Base-by-base conservation (phyloP, 2,888 invertebrate genomes). In the Eristalis arbustorum region DNA sequence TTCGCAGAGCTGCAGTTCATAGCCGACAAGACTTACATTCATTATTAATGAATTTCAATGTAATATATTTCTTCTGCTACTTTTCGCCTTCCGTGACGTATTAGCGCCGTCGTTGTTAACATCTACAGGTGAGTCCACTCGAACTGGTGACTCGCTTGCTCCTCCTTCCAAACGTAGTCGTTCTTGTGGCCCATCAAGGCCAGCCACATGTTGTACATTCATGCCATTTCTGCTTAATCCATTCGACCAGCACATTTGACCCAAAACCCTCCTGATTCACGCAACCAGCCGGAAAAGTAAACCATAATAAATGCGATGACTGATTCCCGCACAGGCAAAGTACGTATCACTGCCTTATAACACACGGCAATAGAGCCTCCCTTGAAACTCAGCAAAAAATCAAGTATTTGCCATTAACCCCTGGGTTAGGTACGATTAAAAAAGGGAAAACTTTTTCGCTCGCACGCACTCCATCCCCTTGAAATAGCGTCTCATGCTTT, bases 221-320 rank as follows among this genome's bases (percentile, higher is more conserved):
- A 37, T 37, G 37, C 37, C 37, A 13, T 37, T 13, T 13, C 37
- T 1, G 13, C 37, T 37, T 37, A 37, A 37, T 13, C 34, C 37
- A 23, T 1, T 18, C 25, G 37, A 22, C 5, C 13, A 23, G 22
- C 0, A 31, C 6, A 18, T 28, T 49, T 31, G 13, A 31, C 13
- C 13, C 31, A 18, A 22, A 40, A 23, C 8, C n/a, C n/a, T 74
- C n/a, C 10, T 22, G 23, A 56, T 64, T 74, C 73, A 74, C 64
- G 73, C 73, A 64, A 64, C 31, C 31, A 18, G 49, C 73, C 63
- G 73, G 73, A 74, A 74, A 64, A 22, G n/a, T 34, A 56, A 74
- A 10, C 10, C 56, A 56, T 49, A 61, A 37, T 37, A 13, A 37
- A 37, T 37, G 13, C 23, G 3, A 25, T 57, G 56, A 56, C 64